Evolutionary conservation across 1,140 invertebrate genomes (phyloP).

Genomic region (Drosophila insularis): DNA sequence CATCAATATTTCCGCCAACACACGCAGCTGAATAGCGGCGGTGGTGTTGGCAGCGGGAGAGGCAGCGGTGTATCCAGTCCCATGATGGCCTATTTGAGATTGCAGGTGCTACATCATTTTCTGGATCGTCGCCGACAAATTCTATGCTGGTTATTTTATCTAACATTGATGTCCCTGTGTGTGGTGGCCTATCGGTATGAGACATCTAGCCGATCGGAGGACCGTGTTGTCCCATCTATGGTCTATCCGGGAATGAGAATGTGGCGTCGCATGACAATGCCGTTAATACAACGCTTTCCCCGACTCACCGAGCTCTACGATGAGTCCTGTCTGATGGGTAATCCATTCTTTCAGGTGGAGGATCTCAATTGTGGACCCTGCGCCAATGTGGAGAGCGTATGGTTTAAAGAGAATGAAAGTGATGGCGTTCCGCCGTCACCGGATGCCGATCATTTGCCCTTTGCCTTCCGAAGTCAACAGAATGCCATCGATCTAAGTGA

Average conservation of each 20-base stretch:
- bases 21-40: background rate
- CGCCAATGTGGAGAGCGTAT: slow-evolving; percentile 85
- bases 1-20: slow-evolving; percentile 76
- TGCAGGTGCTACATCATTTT: slow-evolving; percentile 73
- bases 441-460: slow-evolving; percentile 51
- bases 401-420: slow-evolving; percentile 54
- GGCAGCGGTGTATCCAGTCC: slow-evolving; percentile 7
- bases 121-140: slow-evolving; percentile 75
- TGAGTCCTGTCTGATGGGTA: slow-evolving; percentile 88
- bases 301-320: slow-evolving; percentile 86
- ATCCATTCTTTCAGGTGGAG: slow-evolving; percentile 86
- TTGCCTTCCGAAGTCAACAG: slow-evolving; percentile 80
- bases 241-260: slow-evolving; percentile 84
- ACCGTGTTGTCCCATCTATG: slow-evolving; percentile 83
- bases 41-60: too few relatives aligned
- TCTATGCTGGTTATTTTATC: slow-evolving; percentile 74
- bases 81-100: slow-evolving; percentile 57
- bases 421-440: slow-evolving; percentile 10
- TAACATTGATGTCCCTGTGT: slow-evolving; percentile 62
- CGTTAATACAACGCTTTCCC: slow-evolving; percentile 83
- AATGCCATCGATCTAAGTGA: slow-evolving; percentile 76
- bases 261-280: slow-evolving; percentile 83
- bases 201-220: slow-evolving; percentile 68
- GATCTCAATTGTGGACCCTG: slow-evolving; percentile 89
- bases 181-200: slow-evolving; percentile 73